Evolutionary conservation across 1,140 invertebrate species (phyloP), one percentile per base, ranked within the genome.

Genomic region (Brachionus sp.): DNA sequence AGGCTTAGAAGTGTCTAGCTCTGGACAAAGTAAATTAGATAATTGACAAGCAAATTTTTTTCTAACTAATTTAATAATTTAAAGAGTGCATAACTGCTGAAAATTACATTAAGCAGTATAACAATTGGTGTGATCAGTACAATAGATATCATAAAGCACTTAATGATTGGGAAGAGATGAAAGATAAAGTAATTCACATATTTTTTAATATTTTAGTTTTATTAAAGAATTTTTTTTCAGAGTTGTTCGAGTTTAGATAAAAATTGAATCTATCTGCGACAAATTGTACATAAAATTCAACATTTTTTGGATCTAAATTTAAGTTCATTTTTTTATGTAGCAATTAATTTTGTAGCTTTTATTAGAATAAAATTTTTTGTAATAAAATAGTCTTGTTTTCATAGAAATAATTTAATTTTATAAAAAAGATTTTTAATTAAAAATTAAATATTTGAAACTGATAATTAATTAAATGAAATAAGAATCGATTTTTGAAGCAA

Each of bases 71-170:
- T 42, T 33, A 33, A 6, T 13, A 23, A 46, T 19, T 57, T 12
- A 23, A 57, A 66, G 57, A 66, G 19, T 82, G 80, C 19, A 66
- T 82, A 42, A 82, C 80, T 9, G 80, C 57, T 44, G 57, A 66
- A 25, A 68, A 23, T 66, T 82, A 82, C 42, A 68, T 82, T 19
- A 66, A 82, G 35, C 57, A 82, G 66, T 82, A 82, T 53, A 82
- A 82, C 42, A 66, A 82, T 62, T 82, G 80, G 80, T 82, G 80
- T 37, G 57, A 82, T 44, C 57, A 82, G 19, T 82, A 66, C 50
- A 57, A 82, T 37, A 33, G 57, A 12, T 82, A 82, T 50, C 80
- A 82, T 42, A 37, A 29, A 23, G 80, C 80, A 16, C 25, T 66
- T 10, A 82, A 82, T 46, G 80, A 82, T 35, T 82, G 80, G 80